Conservation (phyloP, 2,888 invertebrate genomes). For the Gastrophysa polygoni region DNA sequence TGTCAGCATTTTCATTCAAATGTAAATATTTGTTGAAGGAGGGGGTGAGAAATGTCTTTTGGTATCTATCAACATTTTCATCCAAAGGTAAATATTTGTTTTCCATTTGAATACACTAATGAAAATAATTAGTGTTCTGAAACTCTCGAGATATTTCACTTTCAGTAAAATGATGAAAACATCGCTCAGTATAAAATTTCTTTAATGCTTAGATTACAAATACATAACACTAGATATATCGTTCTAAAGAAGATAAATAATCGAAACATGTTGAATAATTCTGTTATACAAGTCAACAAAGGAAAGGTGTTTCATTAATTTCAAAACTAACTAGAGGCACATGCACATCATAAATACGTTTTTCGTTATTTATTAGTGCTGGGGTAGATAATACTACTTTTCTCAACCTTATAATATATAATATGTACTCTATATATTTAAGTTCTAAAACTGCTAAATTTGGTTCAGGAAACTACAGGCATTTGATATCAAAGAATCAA, state of each 20-base stretch:
- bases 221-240: slow-evolving; percentile 41
- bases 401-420: slow-evolving; percentile 48
- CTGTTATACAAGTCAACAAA: slow-evolving; percentile 23
- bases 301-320: slow-evolving; percentile 10
- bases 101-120: too few species aligned
- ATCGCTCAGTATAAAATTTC: slow-evolving; percentile 31
- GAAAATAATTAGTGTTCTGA: too few species aligned
- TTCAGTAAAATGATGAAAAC: slow-evolving; percentile 12
- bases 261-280: slow-evolving; percentile 38
- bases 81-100: too few species aligned
- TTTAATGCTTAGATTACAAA: slow-evolving; percentile 35
- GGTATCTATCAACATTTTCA: too few species aligned
- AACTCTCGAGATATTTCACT: too few species aligned
- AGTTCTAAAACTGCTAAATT: slow-evolving; percentile 36
- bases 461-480: slow-evolving; percentile 34
- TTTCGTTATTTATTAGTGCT: slow-evolving; percentile 42
- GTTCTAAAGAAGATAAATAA: slow-evolving; percentile 37
- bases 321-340: slow-evolving; percentile 27
- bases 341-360: slow-evolving; percentile 38
- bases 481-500: neutral
- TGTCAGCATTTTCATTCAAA: too few species aligned
- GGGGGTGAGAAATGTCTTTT: too few species aligned
- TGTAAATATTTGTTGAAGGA: too few species aligned
- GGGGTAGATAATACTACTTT: slow-evolving; percentile 24
- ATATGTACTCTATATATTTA: slow-evolving; percentile 47